Percentiles rank a stretch among this genome's conserved stretches.
phyloP scores from a whole-genome alignment of 2,113 vertebrate species.

The Calonectris borealis region DNA sequence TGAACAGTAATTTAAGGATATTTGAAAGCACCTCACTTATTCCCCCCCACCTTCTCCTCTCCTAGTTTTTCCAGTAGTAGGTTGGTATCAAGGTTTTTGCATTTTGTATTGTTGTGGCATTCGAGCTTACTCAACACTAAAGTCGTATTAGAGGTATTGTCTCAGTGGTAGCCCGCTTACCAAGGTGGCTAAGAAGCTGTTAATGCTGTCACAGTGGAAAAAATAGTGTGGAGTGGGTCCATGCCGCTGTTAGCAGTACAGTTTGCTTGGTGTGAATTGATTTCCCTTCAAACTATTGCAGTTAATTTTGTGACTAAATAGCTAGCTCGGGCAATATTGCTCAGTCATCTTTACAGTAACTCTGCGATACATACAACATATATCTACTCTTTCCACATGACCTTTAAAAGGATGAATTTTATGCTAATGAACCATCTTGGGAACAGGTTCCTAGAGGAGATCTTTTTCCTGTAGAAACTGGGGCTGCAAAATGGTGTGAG shows the following conservation, averaged over 20 bases:
- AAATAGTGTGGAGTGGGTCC: neutral
- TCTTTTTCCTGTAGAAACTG: neutral
- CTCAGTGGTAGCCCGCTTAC: neutral
- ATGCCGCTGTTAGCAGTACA: neutral
- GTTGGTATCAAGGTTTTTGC: neutral
- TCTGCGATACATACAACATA: neutral
- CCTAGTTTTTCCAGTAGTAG: neutral
- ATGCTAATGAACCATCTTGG: neutral
- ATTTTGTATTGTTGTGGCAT: neutral
- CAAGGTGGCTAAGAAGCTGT: neutral
- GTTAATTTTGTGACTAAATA: neutral
- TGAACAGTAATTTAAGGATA: neutral
- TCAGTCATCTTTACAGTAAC: neutral
- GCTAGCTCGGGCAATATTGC: neutral
- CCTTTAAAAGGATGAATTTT: neutral
- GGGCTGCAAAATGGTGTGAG: neutral
- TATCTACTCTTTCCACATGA: neutral
- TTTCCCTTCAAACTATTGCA: neutral
- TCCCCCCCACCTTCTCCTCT: accelerated
- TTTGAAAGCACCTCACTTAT: neutral
- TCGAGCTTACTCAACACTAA: neutral
- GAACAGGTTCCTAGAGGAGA: neutral
- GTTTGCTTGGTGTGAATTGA: neutral
- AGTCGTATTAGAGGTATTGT: neutral
- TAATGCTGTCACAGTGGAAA: neutral